Percentiles rank a stretch among this genome's conserved stretches.
Evolutionary conservation across 2,888 invertebrate species (phyloP).

Genomic region (Corythucha ciliata): DNA sequence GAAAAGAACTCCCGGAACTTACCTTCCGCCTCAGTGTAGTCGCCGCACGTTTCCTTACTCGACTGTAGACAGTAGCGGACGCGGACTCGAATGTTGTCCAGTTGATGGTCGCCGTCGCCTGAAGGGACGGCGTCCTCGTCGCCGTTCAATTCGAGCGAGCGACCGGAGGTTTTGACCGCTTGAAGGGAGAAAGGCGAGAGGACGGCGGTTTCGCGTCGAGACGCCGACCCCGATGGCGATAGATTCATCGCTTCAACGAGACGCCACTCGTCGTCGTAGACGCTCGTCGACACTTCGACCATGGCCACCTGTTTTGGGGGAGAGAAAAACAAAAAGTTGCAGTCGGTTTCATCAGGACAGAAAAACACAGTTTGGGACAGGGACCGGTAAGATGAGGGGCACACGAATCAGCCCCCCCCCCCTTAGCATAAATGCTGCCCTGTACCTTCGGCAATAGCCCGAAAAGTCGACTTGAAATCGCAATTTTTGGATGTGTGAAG

Average conservation of each 20-base stretch:
- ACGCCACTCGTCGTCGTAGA: slow-evolving; percentile 50
- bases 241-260: slow-evolving; percentile 63
- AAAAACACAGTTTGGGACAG: no score
- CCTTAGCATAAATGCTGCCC: background rate
- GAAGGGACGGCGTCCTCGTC: slow-evolving; percentile 27
- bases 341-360: no score
- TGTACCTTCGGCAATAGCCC: background rate
- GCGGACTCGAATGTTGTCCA: slow-evolving; percentile 48
- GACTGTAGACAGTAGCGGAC: slow-evolving; percentile 73
- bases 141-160: slow-evolving; percentile 43
- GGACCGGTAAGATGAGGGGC: no score
- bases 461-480: background rate
- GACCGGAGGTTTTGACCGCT: slow-evolving; percentile 40
- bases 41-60: slow-evolving; percentile 73
- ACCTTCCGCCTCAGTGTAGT: slow-evolving; percentile 75
- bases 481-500: background rate
- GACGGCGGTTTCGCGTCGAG: slow-evolving; percentile 60
- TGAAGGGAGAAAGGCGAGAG: slow-evolving; percentile 49
- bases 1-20: no score
- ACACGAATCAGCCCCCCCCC: background rate
- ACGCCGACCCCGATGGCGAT: slow-evolving; percentile 60
- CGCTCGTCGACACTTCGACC: slow-evolving; percentile 35
- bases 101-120: slow-evolving; percentile 43
- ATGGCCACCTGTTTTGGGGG: slow-evolving; percentile 35
- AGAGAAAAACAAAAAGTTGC: background rate